Conservation (phyloP, 2,113 vertebrate genomes). For the Alaudala cheleensis region DNA sequence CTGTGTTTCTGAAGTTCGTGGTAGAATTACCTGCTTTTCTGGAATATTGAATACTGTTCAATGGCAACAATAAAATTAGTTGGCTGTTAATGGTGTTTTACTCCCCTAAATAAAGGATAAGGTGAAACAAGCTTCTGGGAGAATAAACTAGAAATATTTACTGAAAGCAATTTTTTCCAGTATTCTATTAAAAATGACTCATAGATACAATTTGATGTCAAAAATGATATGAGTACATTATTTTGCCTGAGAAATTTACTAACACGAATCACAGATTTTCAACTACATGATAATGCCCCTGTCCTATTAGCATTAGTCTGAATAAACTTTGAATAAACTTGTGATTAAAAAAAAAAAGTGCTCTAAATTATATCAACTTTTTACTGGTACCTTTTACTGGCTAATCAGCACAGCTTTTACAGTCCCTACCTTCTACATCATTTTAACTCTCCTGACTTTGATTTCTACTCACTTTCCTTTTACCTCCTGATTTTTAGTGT, state of each 20-base stretch:
- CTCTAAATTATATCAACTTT: not conserved
- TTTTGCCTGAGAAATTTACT: not conserved
- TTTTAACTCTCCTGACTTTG: not conserved
- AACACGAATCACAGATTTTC: not conserved
- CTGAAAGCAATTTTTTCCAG: not conserved
- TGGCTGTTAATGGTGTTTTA: not conserved
- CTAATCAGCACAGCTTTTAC: not conserved
- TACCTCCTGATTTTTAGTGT: not conserved
- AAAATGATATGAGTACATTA: not conserved
- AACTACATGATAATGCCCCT: not conserved
- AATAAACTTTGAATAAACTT: not conserved
- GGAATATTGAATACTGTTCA: not conserved
- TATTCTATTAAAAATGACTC: not conserved
- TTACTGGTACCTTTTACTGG: not conserved
- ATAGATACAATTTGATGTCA: not conserved
- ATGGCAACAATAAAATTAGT: not conserved
- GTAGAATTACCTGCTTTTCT: not conserved
- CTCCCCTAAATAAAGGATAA: not conserved
- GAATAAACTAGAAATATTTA: not conserved
- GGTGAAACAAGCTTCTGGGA: not conserved
- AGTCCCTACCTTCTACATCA: not conserved
- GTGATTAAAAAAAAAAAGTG: not conserved
- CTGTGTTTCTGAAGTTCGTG: not conserved
- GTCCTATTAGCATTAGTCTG: not conserved
- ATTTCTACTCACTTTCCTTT: not conserved